A percentile compares a stretch with the other conserved stretches of the same genome.
phyloP scores from a whole-genome alignment of 2,797 vertebrate species.

The Myotis myotis region DNA sequence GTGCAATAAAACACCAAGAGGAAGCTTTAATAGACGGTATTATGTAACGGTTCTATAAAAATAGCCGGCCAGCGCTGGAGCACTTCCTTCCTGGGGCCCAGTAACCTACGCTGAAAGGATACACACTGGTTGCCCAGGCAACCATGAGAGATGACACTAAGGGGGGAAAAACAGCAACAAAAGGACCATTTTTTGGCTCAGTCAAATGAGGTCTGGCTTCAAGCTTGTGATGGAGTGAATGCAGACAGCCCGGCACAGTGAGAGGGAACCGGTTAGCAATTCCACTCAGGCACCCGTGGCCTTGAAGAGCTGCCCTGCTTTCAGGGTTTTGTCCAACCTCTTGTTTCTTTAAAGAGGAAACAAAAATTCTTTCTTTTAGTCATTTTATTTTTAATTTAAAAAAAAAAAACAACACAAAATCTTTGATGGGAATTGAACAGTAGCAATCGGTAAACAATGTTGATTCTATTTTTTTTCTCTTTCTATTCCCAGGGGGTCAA shows the following conservation, averaged over 20 bases:
- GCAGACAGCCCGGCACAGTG: conserved; percentile 79
- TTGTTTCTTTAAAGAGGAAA: not conserved
- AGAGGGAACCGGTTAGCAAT: conserved; percentile 80
- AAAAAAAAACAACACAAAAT: not conserved
- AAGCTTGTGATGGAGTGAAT: conserved; percentile 84
- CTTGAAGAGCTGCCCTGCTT: conserved; percentile 74
- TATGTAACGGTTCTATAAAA: conserved; percentile 90
- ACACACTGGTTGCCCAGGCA: conserved; percentile 86
- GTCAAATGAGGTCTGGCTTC: conserved; percentile 87
- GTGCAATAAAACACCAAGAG: conserved; percentile 89
- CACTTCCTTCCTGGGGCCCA: conserved; percentile 91
- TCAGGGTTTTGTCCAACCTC: conserved; percentile 58
- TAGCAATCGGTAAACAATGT: not conserved
- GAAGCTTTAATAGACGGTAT: conserved; percentile 88
- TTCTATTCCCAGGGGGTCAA: not conserved
- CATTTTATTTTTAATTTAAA: not conserved
- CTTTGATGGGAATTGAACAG: not conserved
- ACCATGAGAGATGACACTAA: conserved; percentile 89
- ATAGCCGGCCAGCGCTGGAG: conserved; percentile 85
- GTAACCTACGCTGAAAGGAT: conserved; percentile 89
- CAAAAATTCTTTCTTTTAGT: not conserved
- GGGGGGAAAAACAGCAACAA: conserved; percentile 85
- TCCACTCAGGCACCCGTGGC: conserved; percentile 84
- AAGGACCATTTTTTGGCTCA: conserved; percentile 87
- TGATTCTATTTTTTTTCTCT: conserved; percentile 21